Evolutionary conservation across 2,113 vertebrate genomes (phyloP).

Genomic region (Pongo pygmaeus): DNA sequence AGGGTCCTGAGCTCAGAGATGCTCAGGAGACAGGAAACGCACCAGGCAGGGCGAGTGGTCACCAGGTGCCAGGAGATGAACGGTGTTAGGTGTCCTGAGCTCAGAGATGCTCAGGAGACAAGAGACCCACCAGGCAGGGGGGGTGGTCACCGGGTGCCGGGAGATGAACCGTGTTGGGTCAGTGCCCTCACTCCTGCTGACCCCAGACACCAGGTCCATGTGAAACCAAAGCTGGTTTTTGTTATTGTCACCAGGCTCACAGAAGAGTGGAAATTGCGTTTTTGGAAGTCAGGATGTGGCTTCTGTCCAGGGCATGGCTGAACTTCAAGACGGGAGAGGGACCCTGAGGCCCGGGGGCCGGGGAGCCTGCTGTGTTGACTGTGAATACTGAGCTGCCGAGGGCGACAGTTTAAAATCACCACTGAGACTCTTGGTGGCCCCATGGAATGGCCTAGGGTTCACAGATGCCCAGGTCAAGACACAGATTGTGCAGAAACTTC

Average conservation of each 20-base stretch:
- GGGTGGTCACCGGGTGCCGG: too few relatives aligned
- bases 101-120: not conserved
- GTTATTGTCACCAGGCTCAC: not conserved
- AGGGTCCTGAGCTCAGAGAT: too few relatives aligned
- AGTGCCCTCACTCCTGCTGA: too few relatives aligned
- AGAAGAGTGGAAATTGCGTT: not conserved
- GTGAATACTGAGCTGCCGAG: not conserved
- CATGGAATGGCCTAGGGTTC: not conserved
- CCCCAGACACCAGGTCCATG: not conserved
- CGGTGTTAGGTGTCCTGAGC: too few relatives aligned
- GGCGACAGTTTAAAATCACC: not conserved
- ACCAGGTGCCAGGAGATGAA: too few relatives aligned
- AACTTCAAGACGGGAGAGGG: not conserved
- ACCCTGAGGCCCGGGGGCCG: not conserved
- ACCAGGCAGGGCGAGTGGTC: too few relatives aligned
- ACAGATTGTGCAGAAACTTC: not conserved
- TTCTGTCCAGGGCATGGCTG: not conserved
- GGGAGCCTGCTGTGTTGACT: not conserved
- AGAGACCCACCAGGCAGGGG: not conserved
- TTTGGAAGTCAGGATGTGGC: not conserved
- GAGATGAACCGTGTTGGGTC: too few relatives aligned
- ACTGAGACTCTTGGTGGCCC: not conserved
- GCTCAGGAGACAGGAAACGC: not conserved
- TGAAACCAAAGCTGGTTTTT: not conserved
- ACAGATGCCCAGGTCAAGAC: not conserved